These are phyloP conservation scores for Thera obeliscata DNA, from an alignment of 2,888 invertebrate species.

Conservation along the genomic window DNA sequence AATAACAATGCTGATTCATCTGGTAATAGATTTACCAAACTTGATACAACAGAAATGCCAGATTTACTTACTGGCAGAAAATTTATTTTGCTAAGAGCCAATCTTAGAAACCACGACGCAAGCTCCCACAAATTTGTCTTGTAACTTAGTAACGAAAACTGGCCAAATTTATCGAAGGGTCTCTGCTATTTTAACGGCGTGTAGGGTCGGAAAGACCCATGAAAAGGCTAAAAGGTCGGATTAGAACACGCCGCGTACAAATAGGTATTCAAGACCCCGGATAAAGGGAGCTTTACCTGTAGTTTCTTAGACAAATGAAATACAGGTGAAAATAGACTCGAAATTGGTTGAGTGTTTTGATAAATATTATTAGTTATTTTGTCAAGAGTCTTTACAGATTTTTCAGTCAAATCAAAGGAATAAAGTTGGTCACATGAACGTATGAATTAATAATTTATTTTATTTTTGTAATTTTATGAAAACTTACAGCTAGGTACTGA, in stretches of 20 bases:
- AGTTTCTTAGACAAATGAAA: constrained; percentile 21
- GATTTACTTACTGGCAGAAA: no score
- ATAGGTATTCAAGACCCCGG: constrained; percentile 33
- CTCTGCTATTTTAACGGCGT: constrained; percentile 39
- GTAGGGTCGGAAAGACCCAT: constrained; percentile 36
- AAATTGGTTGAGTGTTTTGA: not conserved
- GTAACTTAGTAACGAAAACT: constrained; percentile 39
- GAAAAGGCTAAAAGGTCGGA: constrained; percentile 42
- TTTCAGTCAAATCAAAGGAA: no score
- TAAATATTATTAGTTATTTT: not conserved
- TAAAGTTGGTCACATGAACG: no score
- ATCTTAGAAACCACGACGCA: constrained; percentile 12
- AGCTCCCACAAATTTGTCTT: constrained; percentile 24
- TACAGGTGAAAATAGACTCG: not conserved
- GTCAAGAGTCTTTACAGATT: no score
- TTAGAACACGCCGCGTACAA: constrained; percentile 37
- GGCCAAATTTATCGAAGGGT: constrained; percentile 41
- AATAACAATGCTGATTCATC: no score
- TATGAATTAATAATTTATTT: no score
- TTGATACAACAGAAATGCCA: no score
- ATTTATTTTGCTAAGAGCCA: not conserved
- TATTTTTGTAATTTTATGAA: no score
- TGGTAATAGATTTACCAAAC: no score
- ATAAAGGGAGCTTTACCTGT: constrained; percentile 18
- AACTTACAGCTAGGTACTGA: no score